Evolutionary conservation across 2,113 vertebrate genomes (phyloP).

Genomic region (Hemicordylus capensis): DNA sequence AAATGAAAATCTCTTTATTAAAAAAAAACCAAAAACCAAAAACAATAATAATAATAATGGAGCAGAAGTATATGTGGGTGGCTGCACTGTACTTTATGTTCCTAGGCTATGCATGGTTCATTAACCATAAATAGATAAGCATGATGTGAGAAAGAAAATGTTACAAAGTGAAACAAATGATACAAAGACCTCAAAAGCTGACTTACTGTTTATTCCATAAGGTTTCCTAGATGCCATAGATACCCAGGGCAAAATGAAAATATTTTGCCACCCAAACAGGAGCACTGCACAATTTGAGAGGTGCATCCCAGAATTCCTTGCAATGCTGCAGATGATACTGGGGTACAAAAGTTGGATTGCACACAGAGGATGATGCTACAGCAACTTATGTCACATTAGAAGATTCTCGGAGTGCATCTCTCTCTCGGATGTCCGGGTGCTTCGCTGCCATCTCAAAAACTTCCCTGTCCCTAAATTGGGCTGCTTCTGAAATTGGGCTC

Average conservation of each 20-base stretch:
- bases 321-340: not conserved
- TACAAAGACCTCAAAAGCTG: not conserved
- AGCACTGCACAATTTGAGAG: not conserved
- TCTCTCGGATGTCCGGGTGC: not conserved
- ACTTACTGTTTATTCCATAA: not conserved
- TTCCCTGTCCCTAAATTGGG: not conserved
- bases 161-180: not conserved
- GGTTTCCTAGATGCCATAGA: not conserved
- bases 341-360: not conserved
- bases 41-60: no score
- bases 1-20: not conserved
- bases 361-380: not conserved
- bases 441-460: not conserved
- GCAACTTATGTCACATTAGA: not conserved
- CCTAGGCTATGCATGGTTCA: not conserved
- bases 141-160: not conserved
- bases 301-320: not conserved
- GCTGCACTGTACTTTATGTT: not conserved
- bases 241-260: not conserved
- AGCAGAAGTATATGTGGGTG: not conserved
- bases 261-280: not conserved
- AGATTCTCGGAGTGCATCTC: not conserved
- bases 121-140: constrained; percentile 33
- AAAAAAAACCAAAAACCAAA: no score
- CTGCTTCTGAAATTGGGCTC: not conserved